phyloP scores from a whole-genome alignment of 2,797 vertebrate species.

The Takifugu ocellatus region DNA sequence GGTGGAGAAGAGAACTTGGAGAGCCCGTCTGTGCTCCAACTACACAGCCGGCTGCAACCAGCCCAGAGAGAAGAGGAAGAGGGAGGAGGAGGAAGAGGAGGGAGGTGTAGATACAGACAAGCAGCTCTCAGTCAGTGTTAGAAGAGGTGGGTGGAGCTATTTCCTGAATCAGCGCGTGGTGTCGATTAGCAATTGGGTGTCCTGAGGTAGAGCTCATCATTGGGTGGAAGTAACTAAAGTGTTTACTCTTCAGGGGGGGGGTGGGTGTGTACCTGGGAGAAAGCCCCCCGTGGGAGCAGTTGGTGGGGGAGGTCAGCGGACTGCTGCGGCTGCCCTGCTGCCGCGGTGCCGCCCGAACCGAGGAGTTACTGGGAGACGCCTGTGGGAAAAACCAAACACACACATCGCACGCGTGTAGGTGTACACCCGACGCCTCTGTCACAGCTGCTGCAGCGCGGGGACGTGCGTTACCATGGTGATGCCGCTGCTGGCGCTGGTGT shows the following conservation, averaged over 20 bases:
- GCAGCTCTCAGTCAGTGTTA: slow-evolving; percentile 22
- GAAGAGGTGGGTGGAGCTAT: background rate
- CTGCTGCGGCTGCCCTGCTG: slow-evolving; percentile 87
- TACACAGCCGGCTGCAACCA: slow-evolving; percentile 85
- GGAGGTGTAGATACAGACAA: slow-evolving; percentile 6
- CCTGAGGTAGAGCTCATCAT: background rate
- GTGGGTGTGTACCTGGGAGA: slow-evolving; percentile 84
- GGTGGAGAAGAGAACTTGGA: slow-evolving; percentile 70
- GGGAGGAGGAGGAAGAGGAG: background rate
- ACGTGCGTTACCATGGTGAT: slow-evolving; percentile 51
- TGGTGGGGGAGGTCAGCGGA: slow-evolving; percentile 91
- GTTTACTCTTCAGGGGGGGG: background rate
- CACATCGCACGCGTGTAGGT: background rate
- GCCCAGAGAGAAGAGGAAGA: slow-evolving; percentile 25
- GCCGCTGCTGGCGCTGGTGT: slow-evolving; percentile 82
- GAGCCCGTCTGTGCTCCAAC: slow-evolving; percentile 87
- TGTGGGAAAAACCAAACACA: slow-evolving; percentile 36
- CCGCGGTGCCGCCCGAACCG: slow-evolving; percentile 82
- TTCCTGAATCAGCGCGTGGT: too few relatives aligned
- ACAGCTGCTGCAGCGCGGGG: background rate
- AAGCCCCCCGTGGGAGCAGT: slow-evolving; percentile 87
- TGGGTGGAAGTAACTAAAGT: too few relatives aligned
- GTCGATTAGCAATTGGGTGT: too few relatives aligned
- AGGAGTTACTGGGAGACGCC: slow-evolving; percentile 87
- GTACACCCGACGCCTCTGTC: too few relatives aligned